phyloP scores from a whole-genome alignment of 2,797 vertebrate genomes.

The Australoheros facetus region DNA sequence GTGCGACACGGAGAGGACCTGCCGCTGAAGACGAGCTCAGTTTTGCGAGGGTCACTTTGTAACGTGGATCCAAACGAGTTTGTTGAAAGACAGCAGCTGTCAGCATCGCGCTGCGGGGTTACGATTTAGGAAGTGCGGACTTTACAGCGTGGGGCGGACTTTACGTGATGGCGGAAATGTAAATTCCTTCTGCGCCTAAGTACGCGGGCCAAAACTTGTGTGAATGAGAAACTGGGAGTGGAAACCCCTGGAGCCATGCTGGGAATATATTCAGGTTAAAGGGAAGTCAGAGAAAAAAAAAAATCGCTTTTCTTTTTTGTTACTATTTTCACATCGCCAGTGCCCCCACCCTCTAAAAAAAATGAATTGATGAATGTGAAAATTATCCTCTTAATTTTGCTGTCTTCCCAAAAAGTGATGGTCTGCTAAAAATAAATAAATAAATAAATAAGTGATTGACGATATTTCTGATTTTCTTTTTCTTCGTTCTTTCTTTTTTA shows the following conservation, averaged over 20 bases:
- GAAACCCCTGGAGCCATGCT: neutral
- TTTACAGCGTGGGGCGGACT: neutral
- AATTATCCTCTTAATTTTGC: neutral
- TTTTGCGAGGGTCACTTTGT: neutral
- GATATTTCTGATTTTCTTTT: too few species aligned
- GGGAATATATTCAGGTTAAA: neutral
- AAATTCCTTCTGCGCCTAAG: neutral
- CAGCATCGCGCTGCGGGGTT: neutral
- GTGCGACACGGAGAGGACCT: neutral
- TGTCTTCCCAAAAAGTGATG: neutral
- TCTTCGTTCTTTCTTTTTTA: neutral
- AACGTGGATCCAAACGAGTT: neutral
- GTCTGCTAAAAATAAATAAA: too few species aligned
- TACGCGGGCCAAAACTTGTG: neutral
- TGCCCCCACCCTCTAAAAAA: neutral
- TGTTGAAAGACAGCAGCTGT: neutral
- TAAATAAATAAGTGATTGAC: too few species aligned
- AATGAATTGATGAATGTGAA: neutral
- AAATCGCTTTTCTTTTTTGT: neutral
- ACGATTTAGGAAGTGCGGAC: slow-evolving; percentile 29
- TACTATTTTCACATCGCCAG: neutral
- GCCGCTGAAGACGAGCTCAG: neutral
- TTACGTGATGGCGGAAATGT: slow-evolving; percentile 36
- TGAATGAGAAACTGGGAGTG: neutral
- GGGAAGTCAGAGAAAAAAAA: neutral